Conservation (phyloP, 1,140 invertebrate species). For the Drosophila simulans region DNA sequence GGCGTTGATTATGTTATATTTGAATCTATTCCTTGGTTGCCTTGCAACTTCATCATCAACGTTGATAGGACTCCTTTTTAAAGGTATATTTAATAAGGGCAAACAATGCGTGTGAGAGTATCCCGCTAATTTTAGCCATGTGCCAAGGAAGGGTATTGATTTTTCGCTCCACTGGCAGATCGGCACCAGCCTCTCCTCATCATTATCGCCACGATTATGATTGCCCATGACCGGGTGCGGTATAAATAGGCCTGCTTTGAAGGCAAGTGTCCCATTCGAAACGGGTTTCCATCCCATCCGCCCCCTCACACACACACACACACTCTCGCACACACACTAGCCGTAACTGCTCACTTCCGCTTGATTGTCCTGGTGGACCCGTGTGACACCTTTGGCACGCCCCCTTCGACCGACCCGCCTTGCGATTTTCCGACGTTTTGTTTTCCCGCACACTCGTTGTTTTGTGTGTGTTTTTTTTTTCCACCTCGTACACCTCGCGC, state of each 20-base stretch:
- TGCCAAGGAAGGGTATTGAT: conserved; percentile 67
- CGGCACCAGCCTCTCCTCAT: conserved; percentile 42
- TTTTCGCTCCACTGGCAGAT: conserved; percentile 53
- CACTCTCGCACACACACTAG: background rate
- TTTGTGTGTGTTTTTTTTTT: conserved; percentile 43
- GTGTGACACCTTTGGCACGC: conserved; percentile 20
- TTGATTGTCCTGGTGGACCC: conserved; percentile 47
- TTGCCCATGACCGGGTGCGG: conserved; percentile 26
- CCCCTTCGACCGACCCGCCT: conserved; percentile 1
- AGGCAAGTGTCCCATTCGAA: conserved; percentile 10
- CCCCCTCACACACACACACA: conserved; percentile 11
- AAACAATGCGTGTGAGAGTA: conserved; percentile 18
- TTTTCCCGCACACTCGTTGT: conserved; percentile 5
- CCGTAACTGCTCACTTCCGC: conserved; percentile 56
- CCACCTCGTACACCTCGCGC: conserved; percentile 36
- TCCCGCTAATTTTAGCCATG: conserved; percentile 65
- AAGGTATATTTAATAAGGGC: background rate
- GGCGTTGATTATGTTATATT: no score
- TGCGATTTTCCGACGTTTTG: conserved; percentile 9
- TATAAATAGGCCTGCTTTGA: conserved; percentile 55
- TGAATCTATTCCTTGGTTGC: no score
- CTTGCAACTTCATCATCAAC: no score
- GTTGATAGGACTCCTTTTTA: no score
- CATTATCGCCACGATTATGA: conserved; percentile 56
- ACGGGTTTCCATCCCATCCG: conserved; percentile 16